Evolutionary conservation across 2,797 vertebrate genomes (phyloP).

Genomic region (Lacerta bilineata): DNA sequence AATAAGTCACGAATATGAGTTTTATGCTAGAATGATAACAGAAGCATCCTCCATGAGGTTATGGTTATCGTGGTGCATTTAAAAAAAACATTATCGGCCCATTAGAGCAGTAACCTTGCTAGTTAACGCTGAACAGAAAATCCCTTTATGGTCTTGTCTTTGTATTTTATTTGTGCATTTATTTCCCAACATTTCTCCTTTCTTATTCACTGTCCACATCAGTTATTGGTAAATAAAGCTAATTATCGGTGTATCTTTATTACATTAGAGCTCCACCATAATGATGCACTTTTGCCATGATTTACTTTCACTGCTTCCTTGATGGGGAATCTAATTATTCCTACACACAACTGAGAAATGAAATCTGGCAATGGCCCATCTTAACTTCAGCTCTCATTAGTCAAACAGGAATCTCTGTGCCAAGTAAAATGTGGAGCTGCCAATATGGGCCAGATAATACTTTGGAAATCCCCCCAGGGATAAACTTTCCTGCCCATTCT

Average conservation of each 20-base stretch:
- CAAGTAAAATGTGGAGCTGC: slow-evolving; percentile 34
- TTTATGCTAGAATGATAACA: slow-evolving; percentile 31
- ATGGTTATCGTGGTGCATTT: not conserved
- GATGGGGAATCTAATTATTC: slow-evolving; percentile 37
- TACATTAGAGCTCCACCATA: slow-evolving; percentile 38
- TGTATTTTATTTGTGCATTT: not conserved
- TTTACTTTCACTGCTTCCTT: slow-evolving; percentile 52
- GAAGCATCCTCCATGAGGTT: not conserved
- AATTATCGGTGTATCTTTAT: slow-evolving; percentile 17
- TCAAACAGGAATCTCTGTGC: slow-evolving; percentile 38
- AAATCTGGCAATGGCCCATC: slow-evolving; percentile 31
- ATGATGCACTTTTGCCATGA: slow-evolving; percentile 8
- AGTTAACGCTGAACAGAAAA: slow-evolving; percentile 7
- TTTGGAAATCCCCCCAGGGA: not conserved
- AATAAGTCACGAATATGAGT: slow-evolving; percentile 7
- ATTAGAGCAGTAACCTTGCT: not conserved
- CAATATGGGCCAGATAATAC: slow-evolving; percentile 41
- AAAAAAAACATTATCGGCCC: slow-evolving; percentile 3
- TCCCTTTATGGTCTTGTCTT: not conserved
- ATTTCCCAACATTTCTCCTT: not conserved
- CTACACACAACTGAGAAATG: slow-evolving; percentile 7
- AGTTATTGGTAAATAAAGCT: slow-evolving; percentile 32
- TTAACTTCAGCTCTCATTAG: slow-evolving; percentile 52
- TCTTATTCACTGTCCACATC: not conserved
- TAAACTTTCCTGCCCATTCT: slow-evolving; percentile 21